Conservation (phyloP, 2,113 vertebrate genomes). For the Chelonoidis abingdonii region DNA sequence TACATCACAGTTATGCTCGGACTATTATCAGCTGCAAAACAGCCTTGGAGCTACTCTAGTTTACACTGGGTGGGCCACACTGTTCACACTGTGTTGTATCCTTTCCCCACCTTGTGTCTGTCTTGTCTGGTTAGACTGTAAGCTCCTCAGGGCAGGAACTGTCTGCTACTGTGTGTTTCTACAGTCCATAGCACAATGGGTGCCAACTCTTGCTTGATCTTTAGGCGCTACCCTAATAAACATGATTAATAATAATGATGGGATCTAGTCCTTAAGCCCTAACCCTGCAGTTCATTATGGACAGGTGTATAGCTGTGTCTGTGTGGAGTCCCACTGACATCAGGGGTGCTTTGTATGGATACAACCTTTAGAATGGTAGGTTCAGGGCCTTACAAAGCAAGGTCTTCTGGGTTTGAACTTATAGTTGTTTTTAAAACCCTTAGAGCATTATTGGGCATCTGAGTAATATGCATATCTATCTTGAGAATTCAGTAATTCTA, state of each 20-base stretch:
- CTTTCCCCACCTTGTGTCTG: neutral
- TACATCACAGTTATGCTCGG: neutral
- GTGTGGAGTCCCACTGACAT: fast-evolving
- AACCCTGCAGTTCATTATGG: fast-evolving
- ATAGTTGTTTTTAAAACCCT: neutral
- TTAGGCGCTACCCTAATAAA: neutral
- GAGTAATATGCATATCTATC: neutral
- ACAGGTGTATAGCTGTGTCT: neutral
- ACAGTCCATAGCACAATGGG: neutral
- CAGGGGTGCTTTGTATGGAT: neutral
- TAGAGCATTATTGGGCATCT: neutral
- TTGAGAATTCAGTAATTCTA: neutral
- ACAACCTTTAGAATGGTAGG: neutral
- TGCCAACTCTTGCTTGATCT: neutral
- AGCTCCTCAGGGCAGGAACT: neutral
- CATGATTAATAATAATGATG: neutral
- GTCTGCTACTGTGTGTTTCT: neutral
- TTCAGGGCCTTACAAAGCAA: too few relatives aligned
- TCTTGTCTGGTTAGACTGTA: too few relatives aligned
- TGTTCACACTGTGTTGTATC: neutral
- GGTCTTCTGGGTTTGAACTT: too few relatives aligned
- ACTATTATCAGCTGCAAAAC: slow-evolving; percentile 25
- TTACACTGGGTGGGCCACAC: neutral
- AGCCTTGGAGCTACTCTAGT: neutral
- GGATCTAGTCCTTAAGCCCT: neutral